Base-by-base conservation (phyloP, 2,113 vertebrate genomes). In the Henicopernis longicauda region DNA sequence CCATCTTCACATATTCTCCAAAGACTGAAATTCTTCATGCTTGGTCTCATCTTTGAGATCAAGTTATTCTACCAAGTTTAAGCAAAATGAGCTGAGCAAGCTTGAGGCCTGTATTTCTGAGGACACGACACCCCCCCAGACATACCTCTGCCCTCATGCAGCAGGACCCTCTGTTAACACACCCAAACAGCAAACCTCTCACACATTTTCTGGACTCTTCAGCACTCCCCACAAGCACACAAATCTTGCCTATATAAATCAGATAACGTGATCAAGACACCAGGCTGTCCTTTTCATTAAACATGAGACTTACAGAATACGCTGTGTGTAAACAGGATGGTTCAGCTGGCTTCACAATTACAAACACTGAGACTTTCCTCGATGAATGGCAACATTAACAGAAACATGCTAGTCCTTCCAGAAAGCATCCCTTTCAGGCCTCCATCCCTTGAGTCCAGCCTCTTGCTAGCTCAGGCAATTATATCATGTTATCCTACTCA, bases 61-160 rank as follows among this genome's bases (percentile, higher is more conserved):
- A n/a, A 58, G 32, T 45, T 73, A 27, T 77, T 77, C 61, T 36
- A 82, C 74, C 23, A 69, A 36, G 36, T 31, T 80, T 42, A 71
- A 65, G 44, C 20, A 52, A 76, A 42, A 49, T 8, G 7, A 31
- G 31, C 16, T 32, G 40, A 82, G 57, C 16, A 62, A 57, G 42
- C 66, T 6, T 13, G 14, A 72, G 44, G 59, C 34, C 66, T 54
- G 32, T 32, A 20, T n/a, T 76, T 57, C 82, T 44, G 31, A 44
- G 31, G 12, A 21, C 31, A 31, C 0, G 1, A 26, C 26, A 23
- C 16, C 6, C 11, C n/a, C 15, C 14, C 23, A 27, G 11, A 31
- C 42, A 27, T 4, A 10, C 18, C 19, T 29, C 44, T 16, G 18
- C 38, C 52, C 42, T n/a, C 13, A 36, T 11, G 22, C 69, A 80